Evolutionary conservation across 2,888 invertebrate species (phyloP).

Genomic region (Diachrysia chrysitis): DNA sequence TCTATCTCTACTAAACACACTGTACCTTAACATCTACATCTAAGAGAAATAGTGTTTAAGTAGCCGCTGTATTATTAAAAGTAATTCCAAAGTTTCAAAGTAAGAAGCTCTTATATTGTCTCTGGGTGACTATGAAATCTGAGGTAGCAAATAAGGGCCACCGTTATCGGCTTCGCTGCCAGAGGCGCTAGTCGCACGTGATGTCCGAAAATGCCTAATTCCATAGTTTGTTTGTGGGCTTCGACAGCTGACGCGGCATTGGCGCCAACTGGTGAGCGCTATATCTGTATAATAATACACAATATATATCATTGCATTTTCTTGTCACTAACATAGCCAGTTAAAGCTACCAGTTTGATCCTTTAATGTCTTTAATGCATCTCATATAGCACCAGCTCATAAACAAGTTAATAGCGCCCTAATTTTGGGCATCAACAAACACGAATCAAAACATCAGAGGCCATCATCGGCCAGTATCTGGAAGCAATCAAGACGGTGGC

Average conservation of each 20-base stretch:
- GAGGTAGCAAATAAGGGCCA: background rate
- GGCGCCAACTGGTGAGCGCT: no score
- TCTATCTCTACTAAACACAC: background rate
- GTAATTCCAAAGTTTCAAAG: background rate
- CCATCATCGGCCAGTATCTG: slow-evolving; percentile 27
- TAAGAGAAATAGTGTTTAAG: background rate
- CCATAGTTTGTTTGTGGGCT: no score
- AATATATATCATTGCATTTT: no score
- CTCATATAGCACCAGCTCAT: slow-evolving; percentile 19
- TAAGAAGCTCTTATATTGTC: background rate
- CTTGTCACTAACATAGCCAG: slow-evolving; percentile 1
- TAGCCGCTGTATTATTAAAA: background rate
- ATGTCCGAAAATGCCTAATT: no score
- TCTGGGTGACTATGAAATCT: background rate
- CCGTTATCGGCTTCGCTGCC: no score
- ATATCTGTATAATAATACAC: no score
- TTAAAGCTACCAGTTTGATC: slow-evolving; percentile 14
- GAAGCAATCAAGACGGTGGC: slow-evolving; percentile 35
- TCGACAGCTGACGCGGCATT: no score
- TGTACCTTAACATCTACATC: background rate
- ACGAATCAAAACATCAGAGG: slow-evolving; percentile 2
- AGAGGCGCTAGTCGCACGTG: no score
- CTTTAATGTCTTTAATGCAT: slow-evolving; percentile 29
- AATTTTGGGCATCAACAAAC: slow-evolving; percentile 23
- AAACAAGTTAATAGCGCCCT: slow-evolving; percentile 37